phyloP scores from a whole-genome alignment of 2,797 vertebrate genomes.

The Vespertilio murinus region DNA sequence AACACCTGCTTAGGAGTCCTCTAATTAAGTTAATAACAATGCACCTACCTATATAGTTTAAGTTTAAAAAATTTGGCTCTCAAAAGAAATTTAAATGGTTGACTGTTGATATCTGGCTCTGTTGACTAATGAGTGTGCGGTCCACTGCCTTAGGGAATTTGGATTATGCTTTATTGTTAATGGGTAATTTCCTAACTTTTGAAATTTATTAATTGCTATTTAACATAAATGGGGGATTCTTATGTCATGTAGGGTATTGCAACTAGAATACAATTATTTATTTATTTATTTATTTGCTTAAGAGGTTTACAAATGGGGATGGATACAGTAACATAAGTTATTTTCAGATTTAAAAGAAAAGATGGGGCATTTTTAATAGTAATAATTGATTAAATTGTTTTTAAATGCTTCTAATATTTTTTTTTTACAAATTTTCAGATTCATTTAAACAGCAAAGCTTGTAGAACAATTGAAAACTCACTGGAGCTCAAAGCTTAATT shows the following conservation, averaged over 20 bases:
- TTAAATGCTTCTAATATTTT: slow-evolving; percentile 23
- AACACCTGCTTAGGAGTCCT: too few species aligned
- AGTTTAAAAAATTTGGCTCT: too few species aligned
- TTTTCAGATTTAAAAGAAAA: background rate
- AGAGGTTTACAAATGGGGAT: slow-evolving; percentile 12
- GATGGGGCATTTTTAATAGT: background rate
- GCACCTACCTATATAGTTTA: too few species aligned
- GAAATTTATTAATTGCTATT: background rate
- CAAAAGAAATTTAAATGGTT: too few species aligned
- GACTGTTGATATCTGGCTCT: too few species aligned
- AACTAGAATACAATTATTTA: background rate
- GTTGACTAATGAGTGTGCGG: too few species aligned
- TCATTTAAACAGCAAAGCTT: slow-evolving; percentile 36
- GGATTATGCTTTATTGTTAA: background rate
- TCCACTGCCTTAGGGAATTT: background rate
- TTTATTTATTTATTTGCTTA: too few species aligned
- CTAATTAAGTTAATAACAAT: too few species aligned
- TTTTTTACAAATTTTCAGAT: slow-evolving; percentile 3
- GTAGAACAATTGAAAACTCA: slow-evolving; percentile 24
- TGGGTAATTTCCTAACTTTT: background rate
- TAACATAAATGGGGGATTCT: background rate
- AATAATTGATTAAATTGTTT: slow-evolving; percentile 31
- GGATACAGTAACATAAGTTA: background rate
- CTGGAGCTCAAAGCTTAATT: background rate
- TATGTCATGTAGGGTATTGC: background rate